Base-by-base conservation (phyloP, 2,797 vertebrate species). In the Gymnodraco acuticeps region DNA sequence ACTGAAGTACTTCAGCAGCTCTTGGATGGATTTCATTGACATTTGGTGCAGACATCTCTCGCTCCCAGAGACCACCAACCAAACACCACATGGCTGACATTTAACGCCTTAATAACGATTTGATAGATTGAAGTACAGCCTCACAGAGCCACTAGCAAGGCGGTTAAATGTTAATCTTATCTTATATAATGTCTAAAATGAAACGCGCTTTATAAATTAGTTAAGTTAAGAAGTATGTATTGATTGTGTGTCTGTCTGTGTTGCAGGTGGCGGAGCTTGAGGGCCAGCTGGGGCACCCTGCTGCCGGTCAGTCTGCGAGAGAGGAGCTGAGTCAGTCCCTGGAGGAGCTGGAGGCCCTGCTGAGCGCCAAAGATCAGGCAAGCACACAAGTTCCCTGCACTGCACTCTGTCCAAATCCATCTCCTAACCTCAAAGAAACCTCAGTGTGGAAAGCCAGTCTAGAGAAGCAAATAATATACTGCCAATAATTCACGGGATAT, bases 291-390 rank as follows among this genome's bases (percentile, higher is more conserved):
- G 82, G 91, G 0, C 82, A 78, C 0, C 93, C 96, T 50, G 88
- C 91, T 52, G 81, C 93, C 13, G 78, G 78, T 0, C 95, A 94
- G 17, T 82, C 84, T 10, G 92, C 78, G 64, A 94, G 90, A 73
- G 96, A 97, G 27, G 96, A 95, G 41, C 88, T 96, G n/a, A 93
- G 88, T 67, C 96, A 92, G 4, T 94, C 92, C 0, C 66, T 97
- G 88, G 96, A 96, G 83, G 96, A 97, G 78, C 94, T 99, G 89
- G 96, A 98, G 66, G 92, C 95, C 0, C 88, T 96, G 77, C 92
- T 99, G 80, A 96, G 95, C 74, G 95, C 94, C 67, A 99, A 96
- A 80, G 97, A 99, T 0, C 96, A 99, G 96, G 98, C 96, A 90
- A 88, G 23, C 70, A 88, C 19, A 72, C 33, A 42, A 23, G 59